phyloP scores from a whole-genome alignment of 37 sponge, comb jelly and placozoan species.

The Spongilla lacustris region DNA sequence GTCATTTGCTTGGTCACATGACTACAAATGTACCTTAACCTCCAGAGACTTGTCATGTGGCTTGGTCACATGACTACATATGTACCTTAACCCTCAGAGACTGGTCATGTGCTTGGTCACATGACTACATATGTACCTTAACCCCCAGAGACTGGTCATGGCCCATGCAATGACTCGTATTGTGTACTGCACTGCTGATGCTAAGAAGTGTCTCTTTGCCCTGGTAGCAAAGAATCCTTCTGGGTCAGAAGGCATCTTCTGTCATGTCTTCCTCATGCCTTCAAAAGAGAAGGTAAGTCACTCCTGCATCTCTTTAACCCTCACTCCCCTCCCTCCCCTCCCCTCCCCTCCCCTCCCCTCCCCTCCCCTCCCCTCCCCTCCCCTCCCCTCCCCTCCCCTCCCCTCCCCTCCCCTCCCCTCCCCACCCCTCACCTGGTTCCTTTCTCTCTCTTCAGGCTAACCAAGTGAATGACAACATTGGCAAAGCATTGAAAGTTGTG shows the following conservation, averaged over 20 bases:
- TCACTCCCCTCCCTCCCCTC: neutral
- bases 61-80: no score
- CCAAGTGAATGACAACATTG: constrained; percentile 45
- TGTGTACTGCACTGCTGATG: constrained; percentile 37
- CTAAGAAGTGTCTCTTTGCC: constrained; percentile 54
- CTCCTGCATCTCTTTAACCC: no score
- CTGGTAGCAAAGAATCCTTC: constrained; percentile 53
- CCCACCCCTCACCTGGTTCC: neutral
- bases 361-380: neutral
- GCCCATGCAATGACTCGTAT: constrained; percentile 70
- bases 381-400: neutral
- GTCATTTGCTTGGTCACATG: no score
- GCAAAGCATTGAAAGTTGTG: constrained; percentile 56
- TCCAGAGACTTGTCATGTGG: no score
- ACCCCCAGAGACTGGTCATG: constrained; percentile 47
- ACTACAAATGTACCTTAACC: no score
- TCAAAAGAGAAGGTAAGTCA: constrained; percentile 49
- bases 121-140: neutral
- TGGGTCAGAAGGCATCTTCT: constrained; percentile 42
- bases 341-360: neutral
- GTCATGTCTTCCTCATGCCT: constrained; percentile 58
- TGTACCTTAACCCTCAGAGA: no score
- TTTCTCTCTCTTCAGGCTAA: constrained; percentile 26
- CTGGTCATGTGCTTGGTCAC: neutral
- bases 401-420: neutral